Base-by-base conservation (phyloP, 1,140 invertebrate species). In the Drosophila ohnishii region DNA sequence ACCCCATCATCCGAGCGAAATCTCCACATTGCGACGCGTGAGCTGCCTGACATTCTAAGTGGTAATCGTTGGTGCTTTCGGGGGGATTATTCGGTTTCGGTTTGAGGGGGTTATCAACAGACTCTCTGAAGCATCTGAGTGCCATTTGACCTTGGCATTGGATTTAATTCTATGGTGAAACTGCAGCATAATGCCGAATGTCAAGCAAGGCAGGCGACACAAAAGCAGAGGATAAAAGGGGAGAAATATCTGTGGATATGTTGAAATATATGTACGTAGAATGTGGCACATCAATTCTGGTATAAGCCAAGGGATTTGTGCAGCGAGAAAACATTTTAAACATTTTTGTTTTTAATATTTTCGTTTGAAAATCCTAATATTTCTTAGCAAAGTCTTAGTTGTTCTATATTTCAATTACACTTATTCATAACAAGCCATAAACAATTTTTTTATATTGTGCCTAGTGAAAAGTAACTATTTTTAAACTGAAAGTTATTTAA, bases 151-250 rank as follows among this genome's bases (percentile, higher is more conserved):
- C 84, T 88, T 87, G 84, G 76, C 84, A 87, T 89, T 87, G 84
- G 78, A 88, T 84, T 88, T 87, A 80, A 83, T 84, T 80, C 80
- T 75, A 64, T 88, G 86, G 83, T 62, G 69, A 88, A 86, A 75
- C 79, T 73, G 78, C 70, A 82, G 79, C 76, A 88, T 80, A 87
- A 73, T 75, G 53, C 28, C 51, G 60, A 75, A 37, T 76, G 53
- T 16, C 61, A 75, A 40, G 32, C 53, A 6, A 56, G 19, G 40
- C 22, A 58, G 37, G 9, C 39, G 16, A 35, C 30, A 65, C 13
- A 16, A 57, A 25, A 16, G 34, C 22, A 22, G 32, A 22, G 39
- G 47, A 22, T 13, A 42, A 9, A 13, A 14, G 42, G 35, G 44
- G 63, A 48, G 13, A 10, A 32, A 37, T 25, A 55, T 37, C 2